Percentiles rank a stretch among this genome's conserved stretches.
phyloP scores from a whole-genome alignment of 1,140 invertebrate genomes.

The Lepidurus packardi region DNA sequence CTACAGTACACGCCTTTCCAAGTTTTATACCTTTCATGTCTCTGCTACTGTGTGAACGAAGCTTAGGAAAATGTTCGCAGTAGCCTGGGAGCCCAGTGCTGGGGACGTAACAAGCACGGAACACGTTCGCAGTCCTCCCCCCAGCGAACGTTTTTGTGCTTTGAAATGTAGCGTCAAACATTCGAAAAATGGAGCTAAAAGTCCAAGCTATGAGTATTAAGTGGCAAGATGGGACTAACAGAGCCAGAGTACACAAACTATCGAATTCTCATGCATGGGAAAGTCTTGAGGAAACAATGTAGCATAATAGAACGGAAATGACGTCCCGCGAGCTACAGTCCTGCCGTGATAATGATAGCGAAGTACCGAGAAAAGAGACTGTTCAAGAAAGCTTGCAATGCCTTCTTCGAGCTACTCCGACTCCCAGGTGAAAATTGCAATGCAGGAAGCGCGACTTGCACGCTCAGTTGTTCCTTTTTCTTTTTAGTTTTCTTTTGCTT shows the following conservation, averaged over 20 bases:
- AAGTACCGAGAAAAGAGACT: constrained; percentile 1
- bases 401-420: background rate
- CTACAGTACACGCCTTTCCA: background rate
- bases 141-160: no score
- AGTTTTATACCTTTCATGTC: background rate
- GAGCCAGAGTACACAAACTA: background rate
- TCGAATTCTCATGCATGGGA: constrained; percentile 19
- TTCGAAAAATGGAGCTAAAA: no score
- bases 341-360: constrained; percentile 18
- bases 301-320: constrained; percentile 16
- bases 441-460: constrained; percentile 6
- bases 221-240: no score
- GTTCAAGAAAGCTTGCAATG: background rate
- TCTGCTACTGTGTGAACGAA: background rate
- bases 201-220: no score
- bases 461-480: background rate
- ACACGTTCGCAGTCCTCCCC: no score
- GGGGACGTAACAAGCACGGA: background rate
- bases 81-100: background rate
- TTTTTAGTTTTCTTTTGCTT: background rate
- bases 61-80: background rate
- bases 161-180: no score
- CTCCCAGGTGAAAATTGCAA: background rate
- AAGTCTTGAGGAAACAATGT: background rate
- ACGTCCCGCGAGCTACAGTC: background rate